These are phyloP conservation scores for Lithosia quadra DNA, from an alignment of 2,888 invertebrate species.

Conservation along the genomic window DNA sequence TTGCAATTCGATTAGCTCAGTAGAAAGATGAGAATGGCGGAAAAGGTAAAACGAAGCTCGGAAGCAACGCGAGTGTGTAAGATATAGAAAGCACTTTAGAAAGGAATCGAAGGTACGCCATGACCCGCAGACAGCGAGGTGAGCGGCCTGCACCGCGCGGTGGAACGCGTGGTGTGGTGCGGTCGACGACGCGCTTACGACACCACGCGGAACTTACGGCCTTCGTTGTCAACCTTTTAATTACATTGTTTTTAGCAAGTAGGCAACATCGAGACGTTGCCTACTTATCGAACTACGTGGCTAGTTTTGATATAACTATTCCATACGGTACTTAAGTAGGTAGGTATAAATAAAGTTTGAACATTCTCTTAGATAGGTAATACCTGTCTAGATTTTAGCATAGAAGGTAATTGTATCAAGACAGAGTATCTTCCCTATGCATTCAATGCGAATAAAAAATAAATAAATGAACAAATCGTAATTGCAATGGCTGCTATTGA, in stretches of 20 bases:
- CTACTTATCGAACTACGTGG: slow-evolving; percentile 23
- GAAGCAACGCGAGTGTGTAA: slow-evolving; percentile 66
- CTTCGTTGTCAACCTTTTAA: slow-evolving; percentile 84
- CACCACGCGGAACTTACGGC: slow-evolving; percentile 80
- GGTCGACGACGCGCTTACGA: slow-evolving; percentile 63
- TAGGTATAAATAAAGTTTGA: background rate
- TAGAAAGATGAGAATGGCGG: slow-evolving; percentile 65
- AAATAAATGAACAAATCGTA: slow-evolving; percentile 39
- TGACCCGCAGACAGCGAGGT: slow-evolving; percentile 79
- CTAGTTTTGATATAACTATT: slow-evolving; percentile 7
- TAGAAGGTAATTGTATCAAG: background rate
- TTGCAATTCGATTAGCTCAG: slow-evolving; percentile 65
- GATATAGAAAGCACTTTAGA: slow-evolving; percentile 86
- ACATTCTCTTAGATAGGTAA: background rate
- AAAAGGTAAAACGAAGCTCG: slow-evolving; percentile 72
- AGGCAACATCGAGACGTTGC: slow-evolving; percentile 51
- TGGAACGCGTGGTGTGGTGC: slow-evolving; percentile 36
- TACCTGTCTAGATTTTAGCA: background rate
- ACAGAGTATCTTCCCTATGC: background rate
- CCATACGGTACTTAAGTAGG: background rate
- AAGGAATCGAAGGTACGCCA: slow-evolving; percentile 84
- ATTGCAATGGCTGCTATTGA: slow-evolving; percentile 48
- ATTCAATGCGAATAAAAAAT: slow-evolving; percentile 40
- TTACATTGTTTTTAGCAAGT: slow-evolving; percentile 72
- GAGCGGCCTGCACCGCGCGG: slow-evolving; percentile 68